These are phyloP conservation scores for Crotalus viridis DNA, from an alignment of 2,113 vertebrate genomes.

Conservation along the genomic window DNA sequence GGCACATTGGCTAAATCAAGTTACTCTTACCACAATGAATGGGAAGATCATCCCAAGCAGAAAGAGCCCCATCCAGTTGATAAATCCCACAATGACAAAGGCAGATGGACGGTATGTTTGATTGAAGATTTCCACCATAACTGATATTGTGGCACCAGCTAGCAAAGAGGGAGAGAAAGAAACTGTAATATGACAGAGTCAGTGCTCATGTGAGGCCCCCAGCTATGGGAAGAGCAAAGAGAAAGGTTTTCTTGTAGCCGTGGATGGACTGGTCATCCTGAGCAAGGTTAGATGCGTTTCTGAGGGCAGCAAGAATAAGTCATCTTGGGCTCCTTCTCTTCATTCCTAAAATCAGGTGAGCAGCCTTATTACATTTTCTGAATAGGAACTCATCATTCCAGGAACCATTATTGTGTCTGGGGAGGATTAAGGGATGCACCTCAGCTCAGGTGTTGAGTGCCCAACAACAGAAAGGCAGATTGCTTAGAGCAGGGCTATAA, in stretches of 20 bases:
- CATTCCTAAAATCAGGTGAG: background rate
- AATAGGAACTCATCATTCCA: background rate
- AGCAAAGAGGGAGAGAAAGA: slow-evolving; percentile 21
- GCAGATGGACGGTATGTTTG: slow-evolving; percentile 68
- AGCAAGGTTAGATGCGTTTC: no score
- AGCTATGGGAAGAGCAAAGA: no score
- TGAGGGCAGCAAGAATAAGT: no score
- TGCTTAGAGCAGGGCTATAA: background rate
- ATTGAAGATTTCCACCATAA: slow-evolving; percentile 71
- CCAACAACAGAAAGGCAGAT: background rate
- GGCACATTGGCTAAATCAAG: no score
- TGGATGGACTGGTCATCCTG: background rate
- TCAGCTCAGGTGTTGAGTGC: background rate
- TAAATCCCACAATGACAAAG: slow-evolving; percentile 64
- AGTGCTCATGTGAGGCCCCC: background rate
- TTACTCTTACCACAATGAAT: slow-evolving; percentile 63
- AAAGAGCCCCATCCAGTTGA: slow-evolving; percentile 70
- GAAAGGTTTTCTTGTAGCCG: background rate
- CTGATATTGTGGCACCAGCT: slow-evolving; percentile 60
- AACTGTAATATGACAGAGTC: no score
- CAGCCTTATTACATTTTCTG: background rate
- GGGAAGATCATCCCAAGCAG: slow-evolving; percentile 70
- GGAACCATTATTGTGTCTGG: background rate
- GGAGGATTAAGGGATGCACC: background rate
- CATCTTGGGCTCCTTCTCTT: background rate